A percentile compares a stretch with the other conserved stretches of the same genome.
phyloP scores from a whole-genome alignment of 2,113 vertebrate genomes.

The Syrrhaptes paradoxus region DNA sequence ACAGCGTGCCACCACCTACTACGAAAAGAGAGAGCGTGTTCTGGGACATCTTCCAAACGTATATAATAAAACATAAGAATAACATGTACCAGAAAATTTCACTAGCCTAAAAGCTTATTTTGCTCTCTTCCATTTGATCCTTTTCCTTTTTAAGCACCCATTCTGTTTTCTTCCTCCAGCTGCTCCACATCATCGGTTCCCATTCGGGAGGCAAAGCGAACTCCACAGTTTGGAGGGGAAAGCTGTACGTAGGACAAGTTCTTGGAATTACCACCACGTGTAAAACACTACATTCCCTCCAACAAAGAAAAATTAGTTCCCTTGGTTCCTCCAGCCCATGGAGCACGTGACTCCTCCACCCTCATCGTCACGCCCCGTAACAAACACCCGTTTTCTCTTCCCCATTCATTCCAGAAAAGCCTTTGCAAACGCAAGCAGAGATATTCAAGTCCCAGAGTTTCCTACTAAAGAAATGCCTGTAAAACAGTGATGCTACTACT shows the following conservation, averaged over 20 bases:
- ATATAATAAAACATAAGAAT: background rate
- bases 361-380: background rate
- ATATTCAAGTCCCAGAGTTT: background rate
- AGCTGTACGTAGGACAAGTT: background rate
- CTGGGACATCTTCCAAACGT: constrained; percentile 13
- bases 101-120: background rate
- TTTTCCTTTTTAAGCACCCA: background rate
- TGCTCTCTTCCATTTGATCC: background rate
- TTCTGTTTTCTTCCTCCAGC: background rate
- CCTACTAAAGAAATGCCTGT: background rate
- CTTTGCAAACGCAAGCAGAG: background rate
- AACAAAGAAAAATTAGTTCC: background rate
- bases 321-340: background rate
- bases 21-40: background rate
- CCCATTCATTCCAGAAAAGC: background rate
- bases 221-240: background rate
- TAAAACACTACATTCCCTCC: background rate
- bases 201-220: background rate
- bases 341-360: background rate
- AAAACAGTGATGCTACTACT: background rate
- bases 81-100: background rate
- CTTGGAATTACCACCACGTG: background rate
- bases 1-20: background rate
- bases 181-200: background rate
- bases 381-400: background rate